phyloP scores from a whole-genome alignment of 2,888 invertebrate genomes.

The Smittia aterrima region DNA sequence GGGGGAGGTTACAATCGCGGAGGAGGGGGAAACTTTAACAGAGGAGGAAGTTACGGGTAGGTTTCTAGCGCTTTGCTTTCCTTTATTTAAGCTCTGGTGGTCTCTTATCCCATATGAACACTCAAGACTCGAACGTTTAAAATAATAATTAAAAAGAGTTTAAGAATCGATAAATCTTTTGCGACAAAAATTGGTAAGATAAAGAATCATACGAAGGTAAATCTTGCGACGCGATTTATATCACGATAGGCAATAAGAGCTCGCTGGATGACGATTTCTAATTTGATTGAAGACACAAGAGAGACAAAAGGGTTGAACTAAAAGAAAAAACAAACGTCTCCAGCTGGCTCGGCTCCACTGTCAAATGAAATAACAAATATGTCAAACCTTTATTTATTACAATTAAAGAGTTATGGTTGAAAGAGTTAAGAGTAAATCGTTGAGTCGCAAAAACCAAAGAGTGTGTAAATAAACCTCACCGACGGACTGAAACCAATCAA shows the following conservation, averaged over 20 bases:
- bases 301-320: neutral
- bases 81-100: neutral
- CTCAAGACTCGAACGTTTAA: slow-evolving; percentile 17
- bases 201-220: neutral
- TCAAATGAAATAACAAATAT: slow-evolving; percentile 22
- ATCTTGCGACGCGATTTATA: slow-evolving; percentile 29
- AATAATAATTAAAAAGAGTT: neutral
- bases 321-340: neutral
- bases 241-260: neutral
- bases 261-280: neutral
- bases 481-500: neutral
- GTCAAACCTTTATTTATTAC: slow-evolving; percentile 31
- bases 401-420: slow-evolving; percentile 34
- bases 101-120: neutral
- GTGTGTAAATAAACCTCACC: neutral
- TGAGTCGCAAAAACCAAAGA: slow-evolving; percentile 35
- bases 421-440: slow-evolving; percentile 32
- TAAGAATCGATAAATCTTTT: neutral
- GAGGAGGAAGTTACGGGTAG: slow-evolving; percentile 36
- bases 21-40: neutral
- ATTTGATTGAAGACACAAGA: too few species aligned
- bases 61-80: neutral
- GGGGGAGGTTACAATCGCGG: neutral
- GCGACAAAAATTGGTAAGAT: slow-evolving; percentile 34
- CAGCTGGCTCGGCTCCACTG: neutral